Conservation (phyloP, 2,888 invertebrate genomes). For the Orthosia cruda region DNA sequence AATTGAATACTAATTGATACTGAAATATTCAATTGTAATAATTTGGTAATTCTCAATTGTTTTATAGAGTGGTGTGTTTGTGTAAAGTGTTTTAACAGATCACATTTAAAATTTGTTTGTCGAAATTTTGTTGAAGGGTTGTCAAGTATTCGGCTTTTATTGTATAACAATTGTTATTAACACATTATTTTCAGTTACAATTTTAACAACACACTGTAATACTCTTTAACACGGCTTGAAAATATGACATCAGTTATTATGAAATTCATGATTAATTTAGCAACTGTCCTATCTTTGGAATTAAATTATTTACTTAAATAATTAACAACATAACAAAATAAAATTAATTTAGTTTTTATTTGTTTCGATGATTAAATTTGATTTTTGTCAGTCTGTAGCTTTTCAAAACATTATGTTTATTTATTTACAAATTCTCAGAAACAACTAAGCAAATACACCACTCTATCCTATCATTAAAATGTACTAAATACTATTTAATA, state of each 20-base stretch:
- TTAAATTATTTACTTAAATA: neutral
- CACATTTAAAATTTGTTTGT: neutral
- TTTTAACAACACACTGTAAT: neutral
- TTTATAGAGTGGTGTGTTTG: constrained; percentile 25
- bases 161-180: neutral
- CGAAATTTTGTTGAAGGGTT: neutral
- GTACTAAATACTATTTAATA: constrained; percentile 52
- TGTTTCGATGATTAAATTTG: no score
- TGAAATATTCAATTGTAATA: constrained; percentile 3
- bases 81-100: constrained; percentile 13
- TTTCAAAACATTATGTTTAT: no score
- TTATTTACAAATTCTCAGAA: neutral
- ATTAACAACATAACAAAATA: no score
- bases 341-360: no score
- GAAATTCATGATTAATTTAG: neutral
- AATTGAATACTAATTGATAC: neutral
- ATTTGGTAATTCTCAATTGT: constrained; percentile 4
- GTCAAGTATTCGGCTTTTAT: neutral
- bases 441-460: constrained; percentile 40
- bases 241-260: no score
- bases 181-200: neutral
- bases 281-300: neutral
- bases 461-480: constrained; percentile 46
- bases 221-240: neutral
- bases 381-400: no score